phyloP scores from a whole-genome alignment of 2,113 vertebrate species.

The Chinchilla lanigera region DNA sequence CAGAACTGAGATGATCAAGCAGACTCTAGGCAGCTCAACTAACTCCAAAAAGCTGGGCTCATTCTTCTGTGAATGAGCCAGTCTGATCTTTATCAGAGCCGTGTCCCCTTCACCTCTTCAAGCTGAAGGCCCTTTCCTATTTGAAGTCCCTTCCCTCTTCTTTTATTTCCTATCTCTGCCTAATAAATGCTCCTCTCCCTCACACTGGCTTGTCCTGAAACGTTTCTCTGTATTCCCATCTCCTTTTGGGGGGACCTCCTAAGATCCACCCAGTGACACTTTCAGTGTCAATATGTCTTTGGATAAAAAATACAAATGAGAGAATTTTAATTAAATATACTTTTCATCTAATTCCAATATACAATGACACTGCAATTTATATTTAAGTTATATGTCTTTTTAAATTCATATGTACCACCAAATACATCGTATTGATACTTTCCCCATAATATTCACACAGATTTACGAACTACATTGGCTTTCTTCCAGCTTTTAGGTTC shows the following conservation, averaged over 20 bases:
- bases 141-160: not conserved
- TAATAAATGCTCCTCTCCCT: not conserved
- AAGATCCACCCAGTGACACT: not conserved
- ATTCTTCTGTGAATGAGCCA: too few relatives aligned
- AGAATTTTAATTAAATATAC: not conserved
- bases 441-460: not conserved
- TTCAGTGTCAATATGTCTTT: not conserved
- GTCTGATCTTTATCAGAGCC: not conserved
- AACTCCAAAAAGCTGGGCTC: not conserved
- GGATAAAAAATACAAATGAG: not conserved
- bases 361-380: not conserved
- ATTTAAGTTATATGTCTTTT: not conserved
- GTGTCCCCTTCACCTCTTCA: not conserved
- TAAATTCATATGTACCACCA: not conserved
- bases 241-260: not conserved
- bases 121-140: not conserved
- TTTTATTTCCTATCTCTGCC: not conserved
- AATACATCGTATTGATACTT: too few relatives aligned
- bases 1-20: not conserved
- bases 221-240: not conserved
- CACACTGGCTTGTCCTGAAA: not conserved
- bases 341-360: not conserved
- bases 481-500: not conserved
- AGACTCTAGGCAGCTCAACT: not conserved
- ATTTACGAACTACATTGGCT: not conserved